Evolutionary conservation across 2,797 vertebrate species (phyloP).

Genomic region (Cuculus canorus): DNA sequence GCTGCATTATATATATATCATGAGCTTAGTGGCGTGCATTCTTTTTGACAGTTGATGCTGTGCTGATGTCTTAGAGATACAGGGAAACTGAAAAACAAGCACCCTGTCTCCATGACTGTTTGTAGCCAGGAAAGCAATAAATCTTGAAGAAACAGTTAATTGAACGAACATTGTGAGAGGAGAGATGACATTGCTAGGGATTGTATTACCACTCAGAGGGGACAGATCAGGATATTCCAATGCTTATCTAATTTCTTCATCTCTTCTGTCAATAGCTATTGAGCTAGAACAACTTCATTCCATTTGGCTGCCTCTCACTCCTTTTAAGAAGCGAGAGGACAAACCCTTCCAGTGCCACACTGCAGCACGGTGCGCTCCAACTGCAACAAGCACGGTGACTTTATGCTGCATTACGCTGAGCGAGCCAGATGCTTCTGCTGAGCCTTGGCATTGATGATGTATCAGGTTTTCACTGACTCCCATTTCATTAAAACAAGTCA

Average conservation of each 20-base stretch:
- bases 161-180: neutral
- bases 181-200: neutral
- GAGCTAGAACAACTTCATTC: neutral
- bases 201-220: neutral
- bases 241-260: slow-evolving; percentile 16
- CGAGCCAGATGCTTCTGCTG: neutral
- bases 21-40: neutral
- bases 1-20: neutral
- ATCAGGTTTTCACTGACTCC: neutral
- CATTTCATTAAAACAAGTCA: neutral
- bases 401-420: slow-evolving; percentile 15
- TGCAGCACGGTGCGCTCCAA: neutral
- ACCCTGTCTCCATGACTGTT: neutral
- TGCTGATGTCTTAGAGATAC: neutral
- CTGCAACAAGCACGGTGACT: slow-evolving; percentile 4
- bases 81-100: neutral
- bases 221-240: slow-evolving; percentile 8
- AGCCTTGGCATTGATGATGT: neutral
- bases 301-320: slow-evolving; percentile 22
- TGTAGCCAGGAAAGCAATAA: neutral
- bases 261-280: slow-evolving; percentile 28
- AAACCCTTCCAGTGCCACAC: neutral
- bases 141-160: neutral
- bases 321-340: neutral
- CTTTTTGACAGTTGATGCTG: neutral